Base-by-base conservation (phyloP, 1,140 invertebrate genomes). In the Lanistes nyassanus region DNA sequence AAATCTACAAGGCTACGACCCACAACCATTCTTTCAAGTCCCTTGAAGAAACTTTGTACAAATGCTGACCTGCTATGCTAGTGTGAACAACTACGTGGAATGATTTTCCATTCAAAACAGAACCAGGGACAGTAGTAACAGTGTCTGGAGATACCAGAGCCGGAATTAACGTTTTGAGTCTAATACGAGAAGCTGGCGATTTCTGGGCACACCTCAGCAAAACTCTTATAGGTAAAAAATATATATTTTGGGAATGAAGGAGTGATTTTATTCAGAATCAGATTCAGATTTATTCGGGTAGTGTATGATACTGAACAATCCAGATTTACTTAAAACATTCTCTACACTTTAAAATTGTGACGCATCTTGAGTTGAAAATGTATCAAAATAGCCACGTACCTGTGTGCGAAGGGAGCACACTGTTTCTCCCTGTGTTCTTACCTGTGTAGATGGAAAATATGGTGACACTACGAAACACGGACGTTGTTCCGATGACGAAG, bases 381-480 rank as follows among this genome's bases (percentile, higher is more conserved):
- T 21, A 23, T 67, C 23, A 26, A 23, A 39, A 36, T 39, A 39
- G 37, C 36, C 39, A 36, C 39, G 62, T 34, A 36, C 39, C 31
- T 65, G 26, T 65, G 34, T 65, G 39, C 19, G 19, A n/a, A 42
- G 1, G 9, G 56, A 60, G 1, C 9, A 31, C 9, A 7, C 9
- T 26, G 9, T 23, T 19, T 26, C 3, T 3, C 9, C 0, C 0
- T 31, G 0, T 60, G 0, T 34, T 26, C 86, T 84, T 89, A 95
- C 95, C 94, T 77, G 96, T 97, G 88, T 98, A 99, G 82, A 97
- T 94, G 90, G 97, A 99, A 90, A 99, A 99, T 80, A 98, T 98
- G 85, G 95, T 93, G 2, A 99, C 96, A 11, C 95, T 96, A 2
- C 95, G 95, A 85, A 98, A 99, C 1, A 95, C 95, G 56, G 96